Evolutionary conservation across 2,113 vertebrate species (phyloP), one percentile per base, ranked within the genome.

Genomic region (Mohoua ochrocephala): DNA sequence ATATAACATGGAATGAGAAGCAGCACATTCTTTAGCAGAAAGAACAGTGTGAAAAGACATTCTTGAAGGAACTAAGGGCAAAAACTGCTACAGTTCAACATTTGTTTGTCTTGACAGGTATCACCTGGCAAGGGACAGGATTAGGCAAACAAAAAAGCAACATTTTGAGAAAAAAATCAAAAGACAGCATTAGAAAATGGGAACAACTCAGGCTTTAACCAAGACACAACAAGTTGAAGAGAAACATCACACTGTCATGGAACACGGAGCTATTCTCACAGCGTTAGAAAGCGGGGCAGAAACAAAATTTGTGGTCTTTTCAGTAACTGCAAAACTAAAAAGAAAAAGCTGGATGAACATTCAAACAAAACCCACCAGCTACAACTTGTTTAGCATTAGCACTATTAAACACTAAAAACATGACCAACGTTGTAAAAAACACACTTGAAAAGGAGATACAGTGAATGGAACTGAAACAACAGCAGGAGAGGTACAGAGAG

Each of bases 351-450:
- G n/a, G 31, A 70, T 6, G 0, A 83, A 41, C 60, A 68, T 12
- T 52, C 77, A 84, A 68, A 84, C 42, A 56, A 84, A 94, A 75
- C n/a, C 0, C 15, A 60, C 6, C 13, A 39, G 19, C 11, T 82
- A 42, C n/a, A 57, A 61, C 10, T 14, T 50, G n/a, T 39, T 91
- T 17, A 42, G 57, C 61, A 44, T 57, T 41, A 69, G 53, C 33
- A 30, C 6, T 52, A 47, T 57, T 49, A 68, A 87, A 75, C 11
- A 68, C 11, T 41, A 52, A 49, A 68, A 26, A 9, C 37, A 87
- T 0, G 0, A 89, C 35, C 24, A 57, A 47, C 0, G 0, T 39
- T 37, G 41, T 35, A 35, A 9, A 33, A 87, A 91, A 84, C 24
- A 65, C 6, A 67, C 33, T 50, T 45, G 49, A 39, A 73, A 79